phyloP scores from a whole-genome alignment of 1,140 invertebrate genomes.

The Choristoneura fumiferana region DNA sequence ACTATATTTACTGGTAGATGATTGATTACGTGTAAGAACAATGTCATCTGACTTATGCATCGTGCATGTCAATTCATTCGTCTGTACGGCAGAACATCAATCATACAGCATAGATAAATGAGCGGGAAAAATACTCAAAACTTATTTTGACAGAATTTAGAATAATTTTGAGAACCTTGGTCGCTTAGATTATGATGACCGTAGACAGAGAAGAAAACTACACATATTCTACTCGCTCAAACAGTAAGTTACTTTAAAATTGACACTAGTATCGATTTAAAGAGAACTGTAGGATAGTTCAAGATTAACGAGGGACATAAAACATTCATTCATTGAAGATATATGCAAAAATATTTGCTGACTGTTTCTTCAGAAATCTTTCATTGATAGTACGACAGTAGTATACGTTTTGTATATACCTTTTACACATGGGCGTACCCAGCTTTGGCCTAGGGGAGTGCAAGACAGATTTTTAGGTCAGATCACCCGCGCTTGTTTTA shows the following conservation, averaged over 20 bases:
- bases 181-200: no score
- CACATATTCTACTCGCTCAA: slow-evolving; percentile 6
- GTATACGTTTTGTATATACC: no score
- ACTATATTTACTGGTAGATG: no score
- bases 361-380: no score
- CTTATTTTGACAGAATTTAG: no score
- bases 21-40: background rate
- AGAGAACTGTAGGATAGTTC: background rate
- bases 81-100: slow-evolving; percentile 3
- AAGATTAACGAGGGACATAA: slow-evolving; percentile 7
- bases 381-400: no score
- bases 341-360: background rate
- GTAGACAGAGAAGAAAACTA: background rate
- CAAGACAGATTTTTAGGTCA: no score
- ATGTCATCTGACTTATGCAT: background rate
- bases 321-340: slow-evolving; percentile 15
- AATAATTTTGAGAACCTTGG: no score
- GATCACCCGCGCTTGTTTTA: no score
- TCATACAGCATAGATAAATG: slow-evolving; percentile 4
- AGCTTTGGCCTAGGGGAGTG: no score
- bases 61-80: slow-evolving; percentile 17
- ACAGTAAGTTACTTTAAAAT: background rate
- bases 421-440: no score
- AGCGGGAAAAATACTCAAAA: no score
- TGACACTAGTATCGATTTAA: background rate